Evolutionary conservation across 2,113 vertebrate species (phyloP), one percentile per base, ranked within the genome.

Genomic region (Cynopterus brachyotis): DNA sequence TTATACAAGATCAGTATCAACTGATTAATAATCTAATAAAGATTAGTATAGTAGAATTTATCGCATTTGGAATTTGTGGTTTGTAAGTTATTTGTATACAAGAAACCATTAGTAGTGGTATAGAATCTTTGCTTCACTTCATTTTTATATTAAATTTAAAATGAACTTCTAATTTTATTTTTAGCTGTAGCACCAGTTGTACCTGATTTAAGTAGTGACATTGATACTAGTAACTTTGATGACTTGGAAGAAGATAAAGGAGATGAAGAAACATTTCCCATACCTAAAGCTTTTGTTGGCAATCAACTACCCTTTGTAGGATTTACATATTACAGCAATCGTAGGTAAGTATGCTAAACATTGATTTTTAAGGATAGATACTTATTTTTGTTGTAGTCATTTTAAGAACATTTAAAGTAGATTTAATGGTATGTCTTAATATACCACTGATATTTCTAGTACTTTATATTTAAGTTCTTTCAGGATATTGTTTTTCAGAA

Each of bases 161-260:
- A 47, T 83, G 11, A 91, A 78, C 37, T 81, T 28, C 32, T 83
- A 53, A 6, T 96, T 89, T 96, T 97, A 17, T 94, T 96, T 80
- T 73, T 96, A 99, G 99, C 99, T 97, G 99, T 99, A 50, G 99
- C 99, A 82, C 99, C 99, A 16, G 99, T 99, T 84, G 99, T 99
- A 86, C 99, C 99, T 69, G 99, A 99, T 97, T 98, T 99, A 97
- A 99, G 99, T 98, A 99, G 99, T 97, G 99, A 99, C 97, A 98
- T 99, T n/a, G 99, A 99, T 99, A 99, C 99, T 85, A 99, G 99
- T 98, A 99, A 99, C 98, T 99, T 99, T 97, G 99, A 99, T 96
- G 99, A 99, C 95, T 99, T 99, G 26, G 99, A 99, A 98, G 99
- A 99, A 98, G 99, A 99, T 95, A 99, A 99, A 97, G 99, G 99